Conservation (phyloP, 2,888 invertebrate species). For the Salticus scenicus region DNA sequence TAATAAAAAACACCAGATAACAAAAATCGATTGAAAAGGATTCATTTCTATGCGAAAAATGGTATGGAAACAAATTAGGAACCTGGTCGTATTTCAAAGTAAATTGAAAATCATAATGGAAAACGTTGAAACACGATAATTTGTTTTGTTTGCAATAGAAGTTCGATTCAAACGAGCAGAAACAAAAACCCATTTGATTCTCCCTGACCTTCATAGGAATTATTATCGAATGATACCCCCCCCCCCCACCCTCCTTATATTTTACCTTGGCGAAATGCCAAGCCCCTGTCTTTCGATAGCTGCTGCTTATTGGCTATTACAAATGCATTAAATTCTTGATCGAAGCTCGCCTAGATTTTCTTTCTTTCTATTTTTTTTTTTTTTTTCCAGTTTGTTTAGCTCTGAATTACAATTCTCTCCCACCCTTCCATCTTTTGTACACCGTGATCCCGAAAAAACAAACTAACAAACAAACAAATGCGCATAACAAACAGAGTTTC, state of each 20-base stretch:
- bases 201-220: constrained; percentile 54
- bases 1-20: not conserved
- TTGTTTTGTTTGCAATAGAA: constrained; percentile 12
- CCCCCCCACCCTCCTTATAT: constrained; percentile 13
- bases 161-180: not conserved
- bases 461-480: not conserved
- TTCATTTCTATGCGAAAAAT: constrained; percentile 5
- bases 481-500: constrained; percentile 10
- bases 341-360: constrained; percentile 56
- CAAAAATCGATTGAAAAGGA: not conserved
- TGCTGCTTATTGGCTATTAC: constrained; percentile 67
- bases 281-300: constrained; percentile 28
- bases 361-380: constrained; percentile 38
- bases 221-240: constrained; percentile 35
- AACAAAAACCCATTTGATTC: not conserved
- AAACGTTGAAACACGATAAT: constrained; percentile 12
- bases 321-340: constrained; percentile 68
- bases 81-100: constrained; percentile 17
- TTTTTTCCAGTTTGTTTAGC: constrained; percentile 43
- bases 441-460: not conserved
- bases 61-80: not conserved
- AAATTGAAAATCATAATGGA: constrained; percentile 20
- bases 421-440: not conserved
- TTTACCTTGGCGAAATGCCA: constrained; percentile 55
- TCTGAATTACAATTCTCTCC: constrained; percentile 47